A percentile compares a stretch with the other conserved stretches of the same genome.
These are phyloP conservation scores for Mesorhabditis spiculigera DNA, from an alignment of 2,888 invertebrate species.

Conservation along the genomic window DNA sequence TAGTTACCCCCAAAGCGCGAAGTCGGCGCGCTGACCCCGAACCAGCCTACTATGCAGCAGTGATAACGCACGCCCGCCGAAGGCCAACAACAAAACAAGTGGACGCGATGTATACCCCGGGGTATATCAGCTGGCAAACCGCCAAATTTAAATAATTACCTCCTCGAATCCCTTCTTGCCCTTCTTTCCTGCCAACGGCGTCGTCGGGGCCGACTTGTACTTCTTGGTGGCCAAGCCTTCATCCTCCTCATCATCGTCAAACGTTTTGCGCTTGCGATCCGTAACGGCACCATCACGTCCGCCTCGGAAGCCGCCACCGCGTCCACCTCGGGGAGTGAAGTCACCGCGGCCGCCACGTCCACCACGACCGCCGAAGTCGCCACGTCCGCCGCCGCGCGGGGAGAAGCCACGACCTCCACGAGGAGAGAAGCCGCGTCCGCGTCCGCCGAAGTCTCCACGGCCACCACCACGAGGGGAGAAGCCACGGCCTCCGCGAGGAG, in stretches of 20 bases:
- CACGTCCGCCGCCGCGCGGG: slow-evolving; percentile 14
- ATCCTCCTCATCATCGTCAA: slow-evolving; percentile 30
- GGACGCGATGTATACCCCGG: neutral
- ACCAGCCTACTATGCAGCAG: too few relatives aligned
- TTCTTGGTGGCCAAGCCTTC: slow-evolving; percentile 17
- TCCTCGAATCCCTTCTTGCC: slow-evolving; percentile 10
- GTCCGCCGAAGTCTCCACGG: slow-evolving; percentile 7
- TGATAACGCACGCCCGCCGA: too few relatives aligned
- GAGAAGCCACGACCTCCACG: slow-evolving; percentile 10
- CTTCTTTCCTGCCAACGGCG: slow-evolving; percentile 23
- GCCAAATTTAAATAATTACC: neutral
- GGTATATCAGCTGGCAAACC: neutral
- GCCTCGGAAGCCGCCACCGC: slow-evolving; percentile 11
- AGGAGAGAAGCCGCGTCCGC: slow-evolving; percentile 11
- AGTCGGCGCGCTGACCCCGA: too few relatives aligned
- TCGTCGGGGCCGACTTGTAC: slow-evolving; percentile 16
- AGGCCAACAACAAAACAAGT: too few relatives aligned
- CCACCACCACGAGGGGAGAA: too few relatives aligned
- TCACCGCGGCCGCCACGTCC: slow-evolving; percentile 17
- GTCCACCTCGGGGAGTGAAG: slow-evolving; percentile 9
- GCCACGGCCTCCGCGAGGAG: slow-evolving; percentile 13
- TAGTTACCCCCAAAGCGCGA: too few relatives aligned
- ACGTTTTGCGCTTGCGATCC: slow-evolving; percentile 28
- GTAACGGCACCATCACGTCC: slow-evolving; percentile 25
- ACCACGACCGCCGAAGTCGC: slow-evolving; percentile 21